Evolutionary conservation across 1,140 invertebrate genomes (phyloP).

Genomic region (Eulimnadia texana): DNA sequence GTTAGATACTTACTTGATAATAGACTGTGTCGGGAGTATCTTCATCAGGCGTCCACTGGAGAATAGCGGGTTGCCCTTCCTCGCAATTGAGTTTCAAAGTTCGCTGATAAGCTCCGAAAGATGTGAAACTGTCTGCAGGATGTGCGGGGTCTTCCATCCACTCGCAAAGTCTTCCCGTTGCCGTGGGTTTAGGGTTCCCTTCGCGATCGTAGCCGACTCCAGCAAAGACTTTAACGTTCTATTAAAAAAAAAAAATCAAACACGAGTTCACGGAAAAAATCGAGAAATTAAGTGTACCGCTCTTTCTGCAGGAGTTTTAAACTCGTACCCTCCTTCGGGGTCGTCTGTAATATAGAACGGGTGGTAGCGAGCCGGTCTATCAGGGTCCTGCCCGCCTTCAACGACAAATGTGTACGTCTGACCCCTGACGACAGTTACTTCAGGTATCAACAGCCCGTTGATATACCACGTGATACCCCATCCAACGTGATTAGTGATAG

Average conservation of each 20-base stretch:
- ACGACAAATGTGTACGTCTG: conserved; percentile 72
- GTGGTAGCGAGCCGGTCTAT: conserved; percentile 68
- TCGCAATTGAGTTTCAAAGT: conserved; percentile 67
- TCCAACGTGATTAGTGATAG: conserved; percentile 79
- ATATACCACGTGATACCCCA: conserved; percentile 93
- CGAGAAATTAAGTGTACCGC: conserved; percentile 37
- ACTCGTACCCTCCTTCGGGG: conserved; percentile 70
- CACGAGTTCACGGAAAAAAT: not conserved
- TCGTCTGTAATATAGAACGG: conserved; percentile 93
- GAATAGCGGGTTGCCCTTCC: conserved; percentile 61
- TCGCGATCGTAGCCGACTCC: conserved; percentile 49
- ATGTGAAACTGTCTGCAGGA: conserved; percentile 49
- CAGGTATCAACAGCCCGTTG: conserved; percentile 82
- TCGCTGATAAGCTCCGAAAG: conserved; percentile 77
- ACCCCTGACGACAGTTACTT: conserved; percentile 78
- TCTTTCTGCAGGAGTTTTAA: conserved; percentile 69
- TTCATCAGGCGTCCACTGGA: conserved; percentile 73
- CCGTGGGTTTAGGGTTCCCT: conserved; percentile 50
- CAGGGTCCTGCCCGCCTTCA: conserved; percentile 67
- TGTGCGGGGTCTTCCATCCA: conserved; percentile 61
- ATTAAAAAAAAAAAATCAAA: conserved; percentile 17
- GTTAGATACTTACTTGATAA: conserved; percentile 52
- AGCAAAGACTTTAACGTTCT: conserved; percentile 67
- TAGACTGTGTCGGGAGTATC: conserved; percentile 81
- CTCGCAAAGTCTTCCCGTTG: conserved; percentile 64